Evolutionary conservation across 2,888 invertebrate species (phyloP).

Genomic region (Lithosia quadra): DNA sequence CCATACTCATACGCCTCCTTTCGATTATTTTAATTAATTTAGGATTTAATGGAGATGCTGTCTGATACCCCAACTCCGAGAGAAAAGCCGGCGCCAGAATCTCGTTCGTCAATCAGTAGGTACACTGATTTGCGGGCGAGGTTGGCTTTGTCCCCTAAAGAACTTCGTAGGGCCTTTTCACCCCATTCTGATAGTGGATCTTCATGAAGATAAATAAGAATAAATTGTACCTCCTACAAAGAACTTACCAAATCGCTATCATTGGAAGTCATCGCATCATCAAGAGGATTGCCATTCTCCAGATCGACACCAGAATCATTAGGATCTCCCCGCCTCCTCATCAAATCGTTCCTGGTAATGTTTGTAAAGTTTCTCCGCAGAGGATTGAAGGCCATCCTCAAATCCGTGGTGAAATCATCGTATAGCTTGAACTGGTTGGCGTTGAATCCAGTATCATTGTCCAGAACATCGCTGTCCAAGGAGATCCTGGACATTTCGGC

Average conservation of each 20-base stretch:
- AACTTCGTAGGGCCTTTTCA: background rate
- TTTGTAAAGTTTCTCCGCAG: constrained; percentile 72
- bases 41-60: background rate
- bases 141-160: background rate
- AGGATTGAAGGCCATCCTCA: constrained; percentile 76
- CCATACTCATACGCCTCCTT: background rate
- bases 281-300: constrained; percentile 80
- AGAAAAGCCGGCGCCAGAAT: background rate
- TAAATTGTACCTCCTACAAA: background rate
- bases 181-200: too few species aligned
- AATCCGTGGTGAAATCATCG: constrained; percentile 82
- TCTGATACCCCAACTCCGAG: background rate
- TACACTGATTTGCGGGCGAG: background rate
- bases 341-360: constrained; percentile 55
- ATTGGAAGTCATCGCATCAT: constrained; percentile 70
- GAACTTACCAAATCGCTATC: constrained; percentile 83
- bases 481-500: constrained; percentile 60
- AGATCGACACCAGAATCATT: constrained; percentile 83
- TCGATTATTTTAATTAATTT: background rate
- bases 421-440: constrained; percentile 83
- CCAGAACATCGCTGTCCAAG: constrained; percentile 70
- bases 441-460: constrained; percentile 83
- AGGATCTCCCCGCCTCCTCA: constrained; percentile 69
- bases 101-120: background rate
- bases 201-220: background rate